A percentile compares a stretch with the other conserved stretches of the same genome.
phyloP scores from a whole-genome alignment of 2,888 invertebrate species.

The Chalcosyrphus nemorum region DNA sequence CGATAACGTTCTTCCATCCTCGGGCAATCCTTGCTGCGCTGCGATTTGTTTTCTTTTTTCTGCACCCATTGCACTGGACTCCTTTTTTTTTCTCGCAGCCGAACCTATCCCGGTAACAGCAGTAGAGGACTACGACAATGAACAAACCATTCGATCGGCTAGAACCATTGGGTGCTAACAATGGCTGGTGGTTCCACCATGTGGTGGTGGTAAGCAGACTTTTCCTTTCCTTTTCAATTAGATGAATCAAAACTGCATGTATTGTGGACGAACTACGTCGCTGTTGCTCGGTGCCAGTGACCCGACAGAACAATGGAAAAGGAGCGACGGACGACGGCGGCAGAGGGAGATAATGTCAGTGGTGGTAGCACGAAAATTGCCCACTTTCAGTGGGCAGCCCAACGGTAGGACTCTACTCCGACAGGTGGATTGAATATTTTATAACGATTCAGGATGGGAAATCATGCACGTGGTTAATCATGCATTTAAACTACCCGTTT shows the following conservation, averaged over 20 bases:
- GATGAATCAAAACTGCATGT: conserved; percentile 68
- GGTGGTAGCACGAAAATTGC: conserved; percentile 49
- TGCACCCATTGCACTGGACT: conserved; percentile 14
- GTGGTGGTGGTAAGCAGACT: conserved; percentile 40
- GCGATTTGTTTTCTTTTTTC: neutral
- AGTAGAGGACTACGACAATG: conserved; percentile 19
- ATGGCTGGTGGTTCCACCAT: conserved; percentile 18
- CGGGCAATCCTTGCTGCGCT: conserved; percentile 55
- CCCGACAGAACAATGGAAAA: conserved; percentile 28
- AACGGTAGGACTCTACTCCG: conserved; percentile 48
- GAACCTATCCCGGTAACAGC: conserved; percentile 9
- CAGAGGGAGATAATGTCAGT: neutral
- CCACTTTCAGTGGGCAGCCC: conserved; percentile 37
- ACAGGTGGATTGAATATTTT: conserved; percentile 71
- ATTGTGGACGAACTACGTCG: conserved; percentile 27
- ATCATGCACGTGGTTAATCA: conserved; percentile 72
- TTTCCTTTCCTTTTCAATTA: conserved; percentile 71
- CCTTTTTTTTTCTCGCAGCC: neutral
- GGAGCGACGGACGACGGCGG: too few relatives aligned
- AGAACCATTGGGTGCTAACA: conserved; percentile 57
- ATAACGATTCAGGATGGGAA: conserved; percentile 64
- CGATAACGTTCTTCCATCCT: conserved; percentile 58
- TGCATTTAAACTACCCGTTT: conserved; percentile 41
- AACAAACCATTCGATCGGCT: conserved; percentile 31
- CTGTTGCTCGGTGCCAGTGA: conserved; percentile 49